These are phyloP conservation scores for Tolmerus cingulatus DNA, from an alignment of 2,888 invertebrate species.

Conservation along the genomic window DNA sequence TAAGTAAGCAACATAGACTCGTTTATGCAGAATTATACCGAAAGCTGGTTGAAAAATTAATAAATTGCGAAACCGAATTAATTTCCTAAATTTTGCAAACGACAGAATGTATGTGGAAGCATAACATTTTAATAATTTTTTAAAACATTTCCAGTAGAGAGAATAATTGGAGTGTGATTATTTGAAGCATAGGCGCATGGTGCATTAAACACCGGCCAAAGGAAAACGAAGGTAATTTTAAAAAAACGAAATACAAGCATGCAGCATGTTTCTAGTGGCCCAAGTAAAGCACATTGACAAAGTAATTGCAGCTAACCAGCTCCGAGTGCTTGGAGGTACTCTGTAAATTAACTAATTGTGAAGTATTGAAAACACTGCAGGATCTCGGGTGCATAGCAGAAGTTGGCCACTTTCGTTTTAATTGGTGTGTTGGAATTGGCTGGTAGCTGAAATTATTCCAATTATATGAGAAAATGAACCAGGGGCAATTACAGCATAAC, in stretches of 20 bases:
- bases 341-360: not conserved
- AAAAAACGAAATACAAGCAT: not conserved
- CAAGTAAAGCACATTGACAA: not conserved
- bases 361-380: not conserved
- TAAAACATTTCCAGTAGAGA: not conserved
- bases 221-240: not conserved
- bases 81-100: not conserved
- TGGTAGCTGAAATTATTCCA: conserved; percentile 14
- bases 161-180: not conserved
- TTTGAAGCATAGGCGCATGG: not conserved
- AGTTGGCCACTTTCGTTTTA: not conserved
- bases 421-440: conserved; percentile 22
- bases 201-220: not conserved
- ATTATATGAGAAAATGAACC: conserved; percentile 27
- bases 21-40: not conserved
- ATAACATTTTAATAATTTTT: not conserved
- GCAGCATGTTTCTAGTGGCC: not conserved
- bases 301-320: not conserved
- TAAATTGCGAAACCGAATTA: not conserved
- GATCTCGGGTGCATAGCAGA: not conserved
- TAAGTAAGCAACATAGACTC: not conserved
- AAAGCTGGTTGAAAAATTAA: not conserved
- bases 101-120: not conserved
- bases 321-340: not conserved
- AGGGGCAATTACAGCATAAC: not conserved